A percentile compares a stretch with the other conserved stretches of the same genome.
phyloP scores from a whole-genome alignment of 2,797 vertebrate genomes.

The Geotria australis region DNA sequence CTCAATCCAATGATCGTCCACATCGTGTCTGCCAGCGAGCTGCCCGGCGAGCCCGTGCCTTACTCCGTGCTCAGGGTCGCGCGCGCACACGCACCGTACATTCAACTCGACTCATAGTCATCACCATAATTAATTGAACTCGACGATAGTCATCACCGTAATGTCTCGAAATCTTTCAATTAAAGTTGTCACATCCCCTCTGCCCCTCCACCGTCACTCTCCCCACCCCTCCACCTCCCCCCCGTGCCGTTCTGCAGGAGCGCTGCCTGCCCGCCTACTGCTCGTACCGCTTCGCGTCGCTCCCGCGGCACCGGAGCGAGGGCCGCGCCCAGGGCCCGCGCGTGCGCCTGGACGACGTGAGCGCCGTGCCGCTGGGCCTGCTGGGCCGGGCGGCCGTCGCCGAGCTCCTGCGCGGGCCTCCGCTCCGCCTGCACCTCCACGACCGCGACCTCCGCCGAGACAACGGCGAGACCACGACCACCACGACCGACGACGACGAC shows the following conservation, averaged over 20 bases:
- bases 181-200: not conserved
- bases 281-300: conserved; percentile 22
- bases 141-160: too few relatives aligned
- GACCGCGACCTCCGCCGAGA: conserved; percentile 16
- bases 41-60: conserved; percentile 20
- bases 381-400: conserved; percentile 13
- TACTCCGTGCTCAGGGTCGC: conserved; percentile 21
- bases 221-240: not conserved
- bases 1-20: conserved; percentile 39
- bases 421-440: conserved; percentile 37
- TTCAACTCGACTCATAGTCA: too few relatives aligned
- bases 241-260: conserved; percentile 8
- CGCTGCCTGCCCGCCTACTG: conserved; percentile 33
- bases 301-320: conserved; percentile 16
- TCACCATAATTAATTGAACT: too few relatives aligned
- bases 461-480: not conserved
- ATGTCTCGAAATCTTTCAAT: too few relatives aligned
- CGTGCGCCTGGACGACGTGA: conserved; percentile 27
- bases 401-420: conserved; percentile 21
- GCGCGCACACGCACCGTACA: too few relatives aligned
- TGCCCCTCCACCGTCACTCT: not conserved
- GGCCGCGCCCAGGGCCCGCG: conserved; percentile 12
- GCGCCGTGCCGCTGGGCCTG: conserved; percentile 27
- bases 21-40: conserved; percentile 16
- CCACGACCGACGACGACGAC: not conserved